These are phyloP conservation scores for Pterobdella sp. DNA, from an alignment of 2,888 invertebrate species.

Conservation along the genomic window DNA sequence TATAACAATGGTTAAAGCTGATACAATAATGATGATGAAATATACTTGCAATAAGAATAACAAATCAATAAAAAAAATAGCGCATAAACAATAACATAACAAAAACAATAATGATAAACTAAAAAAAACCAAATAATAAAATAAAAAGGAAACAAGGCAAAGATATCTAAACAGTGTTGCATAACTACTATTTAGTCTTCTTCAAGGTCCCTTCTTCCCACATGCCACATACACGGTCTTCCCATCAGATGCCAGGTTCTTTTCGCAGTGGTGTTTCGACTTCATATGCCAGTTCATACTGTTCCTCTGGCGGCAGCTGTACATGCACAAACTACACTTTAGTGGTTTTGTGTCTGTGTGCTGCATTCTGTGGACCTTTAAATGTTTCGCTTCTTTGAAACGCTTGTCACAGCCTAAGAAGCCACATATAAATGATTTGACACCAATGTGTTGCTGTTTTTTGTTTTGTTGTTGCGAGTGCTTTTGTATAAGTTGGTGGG, in stretches of 20 bases:
- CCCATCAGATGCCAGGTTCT: slow-evolving; percentile 37
- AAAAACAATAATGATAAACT: no score
- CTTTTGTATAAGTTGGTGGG: not conserved
- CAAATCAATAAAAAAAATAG: no score
- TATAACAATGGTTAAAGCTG: no score
- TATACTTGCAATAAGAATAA: no score
- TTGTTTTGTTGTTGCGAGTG: not conserved
- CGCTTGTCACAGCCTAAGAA: slow-evolving; percentile 37
- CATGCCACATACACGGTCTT: slow-evolving; percentile 33
- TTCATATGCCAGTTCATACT: slow-evolving; percentile 42
- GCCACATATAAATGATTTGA: slow-evolving; percentile 33
- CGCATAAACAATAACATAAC: no score
- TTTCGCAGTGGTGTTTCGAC: slow-evolving; percentile 37
- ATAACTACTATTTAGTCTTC: no score
- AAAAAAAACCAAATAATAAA: no score
- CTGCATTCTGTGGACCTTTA: slow-evolving; percentile 38
- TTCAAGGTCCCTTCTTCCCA: no score
- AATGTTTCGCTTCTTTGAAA: slow-evolving; percentile 39
- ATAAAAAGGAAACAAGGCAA: no score
- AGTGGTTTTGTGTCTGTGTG: slow-evolving; percentile 39
- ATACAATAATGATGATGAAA: no score
- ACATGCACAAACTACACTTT: slow-evolving; percentile 37
- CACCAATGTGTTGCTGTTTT: not conserved
- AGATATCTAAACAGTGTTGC: no score
- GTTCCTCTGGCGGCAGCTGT: slow-evolving; percentile 39